These are phyloP conservation scores for Bucco capensis DNA, from an alignment of 2,113 vertebrate genomes.

Conservation along the genomic window DNA sequence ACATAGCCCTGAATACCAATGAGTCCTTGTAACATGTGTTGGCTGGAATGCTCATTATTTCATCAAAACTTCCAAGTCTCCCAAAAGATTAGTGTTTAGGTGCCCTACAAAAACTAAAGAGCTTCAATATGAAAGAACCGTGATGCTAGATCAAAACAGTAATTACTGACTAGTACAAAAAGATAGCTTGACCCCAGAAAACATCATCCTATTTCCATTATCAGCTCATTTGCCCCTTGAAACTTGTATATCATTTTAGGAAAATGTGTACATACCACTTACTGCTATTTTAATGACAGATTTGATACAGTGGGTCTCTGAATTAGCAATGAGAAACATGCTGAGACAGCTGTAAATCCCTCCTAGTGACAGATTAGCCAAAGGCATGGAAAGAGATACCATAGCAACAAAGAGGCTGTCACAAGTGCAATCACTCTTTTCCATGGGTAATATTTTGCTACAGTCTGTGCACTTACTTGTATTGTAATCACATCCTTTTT, in stretches of 20 bases:
- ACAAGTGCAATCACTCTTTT: conserved; percentile 25
- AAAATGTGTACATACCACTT: background rate
- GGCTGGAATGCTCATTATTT: background rate
- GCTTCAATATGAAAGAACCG: background rate
- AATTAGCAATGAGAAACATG: conserved; percentile 21
- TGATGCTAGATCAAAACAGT: background rate
- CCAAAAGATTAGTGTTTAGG: background rate
- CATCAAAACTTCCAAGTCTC: background rate
- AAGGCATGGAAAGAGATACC: conserved; percentile 28
- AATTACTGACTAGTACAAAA: background rate
- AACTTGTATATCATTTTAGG: background rate
- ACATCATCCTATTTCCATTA: background rate
- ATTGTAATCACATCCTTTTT: background rate
- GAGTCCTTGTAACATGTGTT: background rate
- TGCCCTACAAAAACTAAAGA: background rate
- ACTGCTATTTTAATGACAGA: background rate
- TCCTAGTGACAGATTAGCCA: conserved; percentile 37
- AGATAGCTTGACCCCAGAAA: background rate
- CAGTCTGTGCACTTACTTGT: background rate
- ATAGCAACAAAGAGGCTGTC: conserved; percentile 35
- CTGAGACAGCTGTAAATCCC: conserved; percentile 40
- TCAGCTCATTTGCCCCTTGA: background rate
- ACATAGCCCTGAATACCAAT: background rate
- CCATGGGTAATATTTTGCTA: conserved; percentile 11
- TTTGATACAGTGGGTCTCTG: background rate